Base-by-base conservation (phyloP, 1,140 invertebrate species). In the Heliconius hermathena region DNA sequence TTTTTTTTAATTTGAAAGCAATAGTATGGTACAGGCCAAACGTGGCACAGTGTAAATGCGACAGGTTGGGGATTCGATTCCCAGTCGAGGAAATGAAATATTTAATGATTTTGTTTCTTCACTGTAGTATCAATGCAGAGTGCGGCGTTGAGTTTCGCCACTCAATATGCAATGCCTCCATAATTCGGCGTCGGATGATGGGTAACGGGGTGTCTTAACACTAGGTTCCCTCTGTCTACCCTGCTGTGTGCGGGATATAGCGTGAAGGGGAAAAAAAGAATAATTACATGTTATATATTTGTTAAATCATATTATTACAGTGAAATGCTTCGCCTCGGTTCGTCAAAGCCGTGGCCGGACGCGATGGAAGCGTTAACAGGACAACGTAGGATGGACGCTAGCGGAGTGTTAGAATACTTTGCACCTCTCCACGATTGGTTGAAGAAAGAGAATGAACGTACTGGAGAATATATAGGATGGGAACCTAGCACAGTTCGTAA, bases 291-390 rank as follows among this genome's bases (percentile, higher is more conserved):
- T n/a, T n/a, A n/a, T n/a, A n/a, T n/a, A 9, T 52, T 18, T 52
- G 8, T 57, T 22, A n/a, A n/a, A 9, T 57, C 1, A 22, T 57
- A 22, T 57, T n/a, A 73, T 87, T 90, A 8, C 74, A 94, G 93
- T n/a, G 88, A 93, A 85, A 98, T 98, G 97, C 91, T 99, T 26
- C 95, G 96, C 84, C 87, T 98, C 90, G 98, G 98, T 41, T 96
- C 97, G 3, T 98, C 97, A 0, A 96, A 96, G 84, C 97, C 97
- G 13, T 99, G 98, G 98, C 96, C 96, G 71, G 97, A 97, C 83
- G 97, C 97, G 41, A 96, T 99, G 96, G 96, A 98, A 90, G 95
- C 95, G 38, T 90, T 99, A 20, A 98, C 98, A 54, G 97, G 97
- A 0, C 96, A 97, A 83, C 94, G 96, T 33, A 95, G 95, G 54